Evolutionary conservation across 1,140 invertebrate genomes (phyloP).

Genomic region (Orius laevigatus): DNA sequence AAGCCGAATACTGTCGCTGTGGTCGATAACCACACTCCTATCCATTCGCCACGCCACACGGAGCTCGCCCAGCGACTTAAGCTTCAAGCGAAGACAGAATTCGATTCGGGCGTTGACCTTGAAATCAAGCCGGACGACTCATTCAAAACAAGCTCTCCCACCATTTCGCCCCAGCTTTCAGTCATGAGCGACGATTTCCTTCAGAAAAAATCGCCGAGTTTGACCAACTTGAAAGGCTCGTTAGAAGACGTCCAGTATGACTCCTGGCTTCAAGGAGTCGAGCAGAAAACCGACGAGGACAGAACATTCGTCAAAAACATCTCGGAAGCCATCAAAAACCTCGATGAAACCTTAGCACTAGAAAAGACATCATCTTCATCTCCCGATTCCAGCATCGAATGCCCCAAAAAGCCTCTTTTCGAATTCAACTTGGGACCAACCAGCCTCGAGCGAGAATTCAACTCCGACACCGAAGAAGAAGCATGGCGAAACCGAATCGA

Average conservation of each 20-base stretch:
- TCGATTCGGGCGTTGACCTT: slow-evolving; percentile 21
- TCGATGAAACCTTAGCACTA: slow-evolving; percentile 42
- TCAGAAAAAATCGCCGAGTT: slow-evolving; percentile 28
- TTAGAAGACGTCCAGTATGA: slow-evolving; percentile 27
- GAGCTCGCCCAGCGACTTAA: slow-evolving; percentile 8
- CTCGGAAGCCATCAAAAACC: slow-evolving; percentile 44
- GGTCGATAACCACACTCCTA: slow-evolving; percentile 30
- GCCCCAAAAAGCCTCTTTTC: slow-evolving; percentile 26
- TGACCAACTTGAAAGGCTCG: slow-evolving; percentile 32
- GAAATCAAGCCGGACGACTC: slow-evolving; percentile 17
- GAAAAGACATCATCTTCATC: slow-evolving; percentile 39
- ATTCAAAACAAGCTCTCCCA: slow-evolving; percentile 12
- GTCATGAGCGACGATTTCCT: slow-evolving; percentile 15
- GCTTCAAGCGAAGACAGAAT: slow-evolving; percentile 16
- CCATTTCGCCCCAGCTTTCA: slow-evolving; percentile 20
- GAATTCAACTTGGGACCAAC: slow-evolving; percentile 24
- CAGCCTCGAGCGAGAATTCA: slow-evolving; percentile 25
- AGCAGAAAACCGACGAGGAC: slow-evolving; percentile 31
- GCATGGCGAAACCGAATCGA: slow-evolving; percentile 44
- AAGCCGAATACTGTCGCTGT: slow-evolving; percentile 43
- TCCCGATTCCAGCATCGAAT: slow-evolving; percentile 32
- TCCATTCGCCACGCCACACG: slow-evolving; percentile 12
- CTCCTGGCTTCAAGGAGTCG: slow-evolving; percentile 38
- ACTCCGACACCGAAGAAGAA: slow-evolving; percentile 48
- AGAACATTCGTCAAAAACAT: slow-evolving; percentile 40